Evolutionary conservation across 30 jellyfish, hydroid and myxozoan species (phyloP), one percentile per base, ranked within the genome.

Genomic region (Rhopilema esculentum): DNA sequence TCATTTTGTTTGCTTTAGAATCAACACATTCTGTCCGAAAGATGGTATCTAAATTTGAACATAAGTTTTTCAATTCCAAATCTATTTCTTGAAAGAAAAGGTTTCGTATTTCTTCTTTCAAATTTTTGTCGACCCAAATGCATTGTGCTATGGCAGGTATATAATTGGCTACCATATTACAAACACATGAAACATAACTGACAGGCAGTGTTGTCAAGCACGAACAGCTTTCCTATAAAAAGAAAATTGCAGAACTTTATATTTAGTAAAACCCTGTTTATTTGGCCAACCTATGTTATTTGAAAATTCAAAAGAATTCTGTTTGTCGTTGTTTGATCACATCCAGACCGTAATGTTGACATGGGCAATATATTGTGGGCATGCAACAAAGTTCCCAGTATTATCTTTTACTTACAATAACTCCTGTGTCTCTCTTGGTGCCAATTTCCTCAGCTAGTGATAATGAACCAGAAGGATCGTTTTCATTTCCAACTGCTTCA

Each of bases 111-210:
- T 65, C 75, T 65, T 65, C 75, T 65, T 65, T 65, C 75, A 65
- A 65, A 27, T n/a, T 65, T 65, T 65, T 65, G 28, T 65, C 75
- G 32, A 29, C 75, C 75, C 75, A 65, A 65, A 65, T 65, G 75
- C 75, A 65, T 25, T 65, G 75, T 65, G 75, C 75, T 2, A 65
- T 65, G 28, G 75, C 75, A 65, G 75, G 75, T 2, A 65, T 65
- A 18, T 65, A 12, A 8, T 65, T 65, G 28, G 75, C 75, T 65
- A 65, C 31, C 75, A 65, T 65, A 65, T 65, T 65, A 29, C 75
- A 28, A 65, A 65, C 75, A 65, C 75, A 65, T 21, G 28, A 18
- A 18, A 65, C 75, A 65, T 65, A 65, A 65, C 28, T 8, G 28
- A 1, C 28, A 7, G 75, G 75, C 75, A 65, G 28, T 65, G 75